A percentile compares a stretch with the other conserved stretches of the same genome.
These are phyloP conservation scores for Eremobia ochroleuca DNA, from an alignment of 2,888 invertebrate genomes.

Conservation along the genomic window DNA sequence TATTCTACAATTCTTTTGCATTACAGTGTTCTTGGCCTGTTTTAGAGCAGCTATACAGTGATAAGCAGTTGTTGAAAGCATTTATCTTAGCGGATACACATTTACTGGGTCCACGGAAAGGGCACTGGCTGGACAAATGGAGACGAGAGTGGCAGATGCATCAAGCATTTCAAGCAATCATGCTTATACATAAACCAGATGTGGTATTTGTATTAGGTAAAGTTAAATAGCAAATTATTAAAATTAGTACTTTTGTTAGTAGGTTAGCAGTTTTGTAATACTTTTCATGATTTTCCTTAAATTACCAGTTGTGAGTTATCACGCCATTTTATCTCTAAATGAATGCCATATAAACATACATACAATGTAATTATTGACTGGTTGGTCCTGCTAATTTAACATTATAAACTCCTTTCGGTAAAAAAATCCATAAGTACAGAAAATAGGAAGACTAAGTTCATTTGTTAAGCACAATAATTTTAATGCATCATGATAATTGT, in stretches of 20 bases:
- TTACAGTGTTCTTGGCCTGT: constrained; percentile 94
- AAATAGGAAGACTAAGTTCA: not conserved
- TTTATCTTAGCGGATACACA: constrained; percentile 98
- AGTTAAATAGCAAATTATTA: not conserved
- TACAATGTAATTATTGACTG: not conserved
- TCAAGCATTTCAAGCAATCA: constrained; percentile 96
- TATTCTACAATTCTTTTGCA: constrained; percentile 7
- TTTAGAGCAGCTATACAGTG: constrained; percentile 73
- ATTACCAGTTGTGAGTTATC: not conserved
- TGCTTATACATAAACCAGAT: constrained; percentile 95
- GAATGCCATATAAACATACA: not conserved
- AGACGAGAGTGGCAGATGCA: constrained; percentile 99
- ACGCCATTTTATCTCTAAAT: not conserved
- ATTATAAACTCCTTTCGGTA: not conserved
- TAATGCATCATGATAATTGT: not conserved
- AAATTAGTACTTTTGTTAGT: not conserved
- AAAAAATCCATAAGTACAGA: not conserved
- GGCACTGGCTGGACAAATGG: constrained; percentile 99
- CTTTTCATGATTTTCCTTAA: not conserved
- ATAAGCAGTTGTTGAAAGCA: constrained; percentile 91
- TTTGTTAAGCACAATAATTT: not conserved
- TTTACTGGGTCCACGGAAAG: constrained; percentile 95
- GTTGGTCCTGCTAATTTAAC: not conserved
- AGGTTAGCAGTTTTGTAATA: not conserved
- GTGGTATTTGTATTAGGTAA: constrained; percentile 97